Conservation (phyloP, 2,888 invertebrate genomes). For the Azorinus chamasolen region DNA sequence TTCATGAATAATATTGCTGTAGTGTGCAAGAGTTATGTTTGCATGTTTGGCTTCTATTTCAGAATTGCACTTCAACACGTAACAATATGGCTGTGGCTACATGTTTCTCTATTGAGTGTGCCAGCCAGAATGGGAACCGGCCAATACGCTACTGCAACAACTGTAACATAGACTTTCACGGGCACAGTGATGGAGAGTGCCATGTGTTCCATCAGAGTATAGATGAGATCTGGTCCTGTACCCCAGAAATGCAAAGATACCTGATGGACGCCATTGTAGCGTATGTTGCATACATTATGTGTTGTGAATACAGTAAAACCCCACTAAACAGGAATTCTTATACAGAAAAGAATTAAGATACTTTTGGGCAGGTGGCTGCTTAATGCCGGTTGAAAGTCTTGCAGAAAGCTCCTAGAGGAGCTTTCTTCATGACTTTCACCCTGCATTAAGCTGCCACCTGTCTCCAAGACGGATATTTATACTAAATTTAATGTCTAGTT, state of each 20-base stretch:
- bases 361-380: too few relatives aligned
- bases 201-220: constrained; percentile 96
- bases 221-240: constrained; percentile 95
- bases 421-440: too few relatives aligned
- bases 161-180: constrained; percentile 83
- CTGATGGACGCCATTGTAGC: constrained; percentile 97
- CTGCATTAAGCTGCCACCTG: too few relatives aligned
- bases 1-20: too few relatives aligned
- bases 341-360: too few relatives aligned
- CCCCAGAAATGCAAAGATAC: constrained; percentile 96
- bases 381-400: too few relatives aligned
- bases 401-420: too few relatives aligned
- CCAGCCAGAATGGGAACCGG: constrained; percentile 97
- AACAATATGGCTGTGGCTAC: constrained; percentile 97
- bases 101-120: constrained; percentile 98
- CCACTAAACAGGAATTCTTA: too few relatives aligned
- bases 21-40: too few relatives aligned
- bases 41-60: constrained; percentile 82
- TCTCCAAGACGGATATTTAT: too few relatives aligned
- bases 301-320: too few relatives aligned
- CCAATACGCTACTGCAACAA: constrained; percentile 91
- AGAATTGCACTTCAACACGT: constrained; percentile 96
- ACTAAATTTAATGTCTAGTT: too few relatives aligned
- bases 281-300: constrained; percentile 88
- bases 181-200: constrained; percentile 85